Conservation (phyloP, 2,888 invertebrate genomes). For the Tuta absoluta region DNA sequence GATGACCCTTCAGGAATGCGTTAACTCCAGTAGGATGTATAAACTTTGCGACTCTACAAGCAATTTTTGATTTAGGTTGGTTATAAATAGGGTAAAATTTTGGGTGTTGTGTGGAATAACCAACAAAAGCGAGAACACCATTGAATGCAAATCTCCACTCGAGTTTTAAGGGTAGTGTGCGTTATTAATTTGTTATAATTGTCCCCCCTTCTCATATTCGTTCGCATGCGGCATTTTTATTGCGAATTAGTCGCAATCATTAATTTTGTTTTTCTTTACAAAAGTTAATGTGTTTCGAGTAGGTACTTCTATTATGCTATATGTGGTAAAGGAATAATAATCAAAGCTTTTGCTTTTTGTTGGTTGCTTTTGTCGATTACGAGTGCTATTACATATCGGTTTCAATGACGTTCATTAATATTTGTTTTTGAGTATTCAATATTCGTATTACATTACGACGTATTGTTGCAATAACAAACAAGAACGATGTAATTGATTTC, state of each 20-base stretch:
- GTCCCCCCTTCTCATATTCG: slow-evolving; percentile 71
- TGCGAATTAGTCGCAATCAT: slow-evolving; percentile 80
- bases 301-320: slow-evolving; percentile 47
- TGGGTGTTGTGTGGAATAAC: slow-evolving; percentile 45
- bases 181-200: slow-evolving; percentile 81
- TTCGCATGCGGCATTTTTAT: slow-evolving; percentile 81
- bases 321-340: slow-evolving; percentile 57
- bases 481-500: slow-evolving; percentile 11
- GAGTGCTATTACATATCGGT: slow-evolving; percentile 59
- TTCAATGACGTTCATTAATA: slow-evolving; percentile 60
- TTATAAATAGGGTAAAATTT: slow-evolving; percentile 40
- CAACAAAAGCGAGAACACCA: slow-evolving; percentile 70
- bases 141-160: slow-evolving; percentile 80
- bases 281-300: slow-evolving; percentile 72
- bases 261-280: slow-evolving; percentile 79
- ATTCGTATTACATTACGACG: slow-evolving; percentile 34
- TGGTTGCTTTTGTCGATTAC: slow-evolving; percentile 42
- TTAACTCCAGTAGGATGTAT: slow-evolving; percentile 47
- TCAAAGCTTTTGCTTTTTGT: slow-evolving; percentile 60
- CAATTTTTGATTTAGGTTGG: slow-evolving; percentile 34
- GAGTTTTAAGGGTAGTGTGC: slow-evolving; percentile 79
- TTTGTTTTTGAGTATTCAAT: slow-evolving; percentile 51
- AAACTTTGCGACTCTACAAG: slow-evolving; percentile 23
- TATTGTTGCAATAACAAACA: slow-evolving; percentile 13
- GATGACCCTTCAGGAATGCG: slow-evolving; percentile 70